phyloP scores from a whole-genome alignment of 1,140 invertebrate species.

The Drosophila erecta region DNA sequence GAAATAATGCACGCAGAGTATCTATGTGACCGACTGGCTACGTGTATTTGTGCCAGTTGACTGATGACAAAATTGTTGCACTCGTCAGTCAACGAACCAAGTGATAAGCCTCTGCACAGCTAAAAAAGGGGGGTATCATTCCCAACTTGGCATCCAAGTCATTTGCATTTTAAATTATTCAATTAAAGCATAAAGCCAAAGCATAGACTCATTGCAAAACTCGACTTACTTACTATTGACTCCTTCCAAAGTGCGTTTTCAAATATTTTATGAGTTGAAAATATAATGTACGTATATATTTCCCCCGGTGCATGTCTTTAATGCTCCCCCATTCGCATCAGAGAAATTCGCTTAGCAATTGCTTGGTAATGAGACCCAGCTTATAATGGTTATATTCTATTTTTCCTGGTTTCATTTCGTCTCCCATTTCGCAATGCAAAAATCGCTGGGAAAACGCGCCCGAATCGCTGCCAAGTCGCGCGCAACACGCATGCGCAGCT shows the following conservation, averaged over 20 bases:
- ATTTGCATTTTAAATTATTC: no score
- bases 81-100: conserved; percentile 38
- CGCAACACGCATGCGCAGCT: conserved; percentile 56
- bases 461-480: conserved; percentile 7
- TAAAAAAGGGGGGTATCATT: background rate
- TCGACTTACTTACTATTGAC: no score
- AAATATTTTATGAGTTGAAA: no score
- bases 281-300: background rate
- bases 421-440: conserved; percentile 1
- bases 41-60: conserved; percentile 10
- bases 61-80: conserved; percentile 76
- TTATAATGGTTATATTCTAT: conserved; percentile 8
- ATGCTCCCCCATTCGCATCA: background rate
- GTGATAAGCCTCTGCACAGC: conserved; percentile 37
- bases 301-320: background rate
- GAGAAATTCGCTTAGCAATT: conserved; percentile 20
- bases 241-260: no score
- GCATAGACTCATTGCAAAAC: no score
- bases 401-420: conserved; percentile 11
- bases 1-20: conserved; percentile 44
- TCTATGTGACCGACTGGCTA: conserved; percentile 10
- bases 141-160: no score
- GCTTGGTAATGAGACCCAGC: conserved; percentile 12
- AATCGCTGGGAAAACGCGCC: conserved; percentile 16
- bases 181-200: no score